Conservation (phyloP, 2,113 vertebrate species). For the Scatophagus argus region DNA sequence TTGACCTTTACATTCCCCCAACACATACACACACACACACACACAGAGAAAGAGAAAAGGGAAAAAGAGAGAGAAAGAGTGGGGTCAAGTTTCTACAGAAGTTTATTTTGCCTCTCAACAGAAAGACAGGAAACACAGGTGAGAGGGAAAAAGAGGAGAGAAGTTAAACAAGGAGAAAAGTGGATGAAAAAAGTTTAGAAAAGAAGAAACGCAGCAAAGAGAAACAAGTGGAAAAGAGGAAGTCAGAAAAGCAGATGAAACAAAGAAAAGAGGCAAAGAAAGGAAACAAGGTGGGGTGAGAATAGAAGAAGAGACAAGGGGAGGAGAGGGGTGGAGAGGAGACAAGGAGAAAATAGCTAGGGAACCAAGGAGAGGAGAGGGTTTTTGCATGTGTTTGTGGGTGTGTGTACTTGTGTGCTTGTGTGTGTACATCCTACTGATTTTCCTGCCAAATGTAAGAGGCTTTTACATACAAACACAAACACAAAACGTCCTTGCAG, state of each 20-base stretch:
- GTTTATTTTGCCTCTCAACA: no score
- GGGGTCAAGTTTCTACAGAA: slow-evolving; percentile 1
- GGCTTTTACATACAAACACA: slow-evolving; percentile 42
- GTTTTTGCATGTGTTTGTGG: neutral
- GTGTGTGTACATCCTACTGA: slow-evolving; percentile 7
- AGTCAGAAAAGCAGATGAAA: neutral
- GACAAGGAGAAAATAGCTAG: neutral
- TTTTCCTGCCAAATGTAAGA: slow-evolving; percentile 29
- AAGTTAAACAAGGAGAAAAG: neutral
- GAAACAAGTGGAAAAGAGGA: neutral
- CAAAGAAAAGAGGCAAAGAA: neutral
- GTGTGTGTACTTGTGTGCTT: neutral
- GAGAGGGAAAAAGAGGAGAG: neutral
- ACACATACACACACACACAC: slow-evolving; percentile 4
- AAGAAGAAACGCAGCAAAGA: neutral
- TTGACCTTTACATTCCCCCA: slow-evolving; percentile 34
- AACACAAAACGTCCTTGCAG: slow-evolving; percentile 2
- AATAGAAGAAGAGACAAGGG: neutral
- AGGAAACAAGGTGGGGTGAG: neutral
- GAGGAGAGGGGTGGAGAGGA: neutral
- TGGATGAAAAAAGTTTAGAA: no score
- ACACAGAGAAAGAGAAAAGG: neutral
- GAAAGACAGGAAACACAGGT: no score
- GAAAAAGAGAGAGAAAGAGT: neutral
- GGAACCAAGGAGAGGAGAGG: neutral